These are phyloP conservation scores for Neopelma chrysocephalum DNA, from an alignment of 2,797 vertebrate genomes.

Conservation along the genomic window DNA sequence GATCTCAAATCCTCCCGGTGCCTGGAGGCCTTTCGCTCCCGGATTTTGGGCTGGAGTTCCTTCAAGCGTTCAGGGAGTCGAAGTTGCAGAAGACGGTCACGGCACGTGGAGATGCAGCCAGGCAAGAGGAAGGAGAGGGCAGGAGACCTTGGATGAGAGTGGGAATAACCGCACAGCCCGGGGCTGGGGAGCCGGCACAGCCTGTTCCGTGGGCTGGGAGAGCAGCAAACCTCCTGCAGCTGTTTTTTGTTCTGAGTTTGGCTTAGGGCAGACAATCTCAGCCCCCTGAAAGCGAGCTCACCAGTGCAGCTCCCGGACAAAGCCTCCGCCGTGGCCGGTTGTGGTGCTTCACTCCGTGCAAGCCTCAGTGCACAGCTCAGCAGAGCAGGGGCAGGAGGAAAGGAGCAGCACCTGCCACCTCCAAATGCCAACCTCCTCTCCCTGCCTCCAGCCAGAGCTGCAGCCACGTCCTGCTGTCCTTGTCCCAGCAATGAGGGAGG, in stretches of 20 bases:
- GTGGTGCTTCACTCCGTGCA: not conserved
- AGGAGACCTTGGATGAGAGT: not conserved
- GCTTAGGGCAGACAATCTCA: not conserved
- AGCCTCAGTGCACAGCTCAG: not conserved
- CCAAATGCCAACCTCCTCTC: accelerated
- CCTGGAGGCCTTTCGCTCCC: not conserved
- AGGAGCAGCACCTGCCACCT: not conserved
- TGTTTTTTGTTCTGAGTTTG: not conserved
- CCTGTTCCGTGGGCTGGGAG: not conserved
- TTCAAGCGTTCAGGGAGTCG: not conserved
- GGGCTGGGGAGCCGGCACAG: accelerated
- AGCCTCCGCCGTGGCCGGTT: accelerated
- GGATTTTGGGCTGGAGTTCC: not conserved
- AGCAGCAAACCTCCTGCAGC: not conserved
- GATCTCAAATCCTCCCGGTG: not conserved
- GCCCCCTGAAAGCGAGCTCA: not conserved
- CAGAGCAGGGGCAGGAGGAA: not conserved
- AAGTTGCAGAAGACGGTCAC: not conserved
- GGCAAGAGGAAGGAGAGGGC: not conserved
- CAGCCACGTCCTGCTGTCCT: not conserved
- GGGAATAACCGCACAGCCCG: not conserved
- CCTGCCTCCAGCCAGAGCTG: not conserved
- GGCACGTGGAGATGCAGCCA: accelerated
- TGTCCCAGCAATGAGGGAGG: not conserved
- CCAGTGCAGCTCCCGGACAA: not conserved